Percentiles rank a stretch among this genome's conserved stretches.
Evolutionary conservation across 2,113 vertebrate species (phyloP).

Genomic region (Macrotus californicus): DNA sequence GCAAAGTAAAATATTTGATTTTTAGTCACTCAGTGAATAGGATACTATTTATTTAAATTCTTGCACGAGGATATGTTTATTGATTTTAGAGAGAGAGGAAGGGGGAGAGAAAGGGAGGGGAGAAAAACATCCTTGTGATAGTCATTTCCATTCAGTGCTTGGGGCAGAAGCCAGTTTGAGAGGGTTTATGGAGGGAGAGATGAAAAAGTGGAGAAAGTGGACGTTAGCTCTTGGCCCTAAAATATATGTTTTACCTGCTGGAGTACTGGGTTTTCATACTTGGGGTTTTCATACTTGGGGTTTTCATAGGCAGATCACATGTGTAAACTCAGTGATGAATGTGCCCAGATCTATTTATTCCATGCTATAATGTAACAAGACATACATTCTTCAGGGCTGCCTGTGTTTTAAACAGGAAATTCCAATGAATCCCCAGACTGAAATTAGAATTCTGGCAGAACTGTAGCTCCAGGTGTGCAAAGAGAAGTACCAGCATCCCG

Average conservation of each 20-base stretch:
- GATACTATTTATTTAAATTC: not conserved
- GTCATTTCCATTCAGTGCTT: not conserved
- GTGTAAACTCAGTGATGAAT: not conserved
- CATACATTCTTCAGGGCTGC: not conserved
- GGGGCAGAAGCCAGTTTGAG: not conserved
- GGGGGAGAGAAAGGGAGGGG: no score
- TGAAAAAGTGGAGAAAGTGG: not conserved
- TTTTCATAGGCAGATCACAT: not conserved
- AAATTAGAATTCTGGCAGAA: not conserved
- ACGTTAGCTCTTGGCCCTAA: not conserved
- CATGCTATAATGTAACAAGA: not conserved
- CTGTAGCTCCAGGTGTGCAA: not conserved
- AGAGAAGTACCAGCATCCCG: not conserved
- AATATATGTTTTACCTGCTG: not conserved
- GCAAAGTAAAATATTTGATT: not conserved
- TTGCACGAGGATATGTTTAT: not conserved
- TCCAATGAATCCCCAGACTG: not conserved
- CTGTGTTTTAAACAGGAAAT: not conserved
- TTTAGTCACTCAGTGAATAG: not conserved
- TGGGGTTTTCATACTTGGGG: not conserved
- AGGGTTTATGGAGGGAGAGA: not conserved
- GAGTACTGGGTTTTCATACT: not conserved
- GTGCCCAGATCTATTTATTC: not conserved
- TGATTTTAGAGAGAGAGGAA: no score
- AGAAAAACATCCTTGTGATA: not conserved